Evolutionary conservation across 2,113 vertebrate genomes (phyloP).

Genomic region (Cheilinus undulatus): DNA sequence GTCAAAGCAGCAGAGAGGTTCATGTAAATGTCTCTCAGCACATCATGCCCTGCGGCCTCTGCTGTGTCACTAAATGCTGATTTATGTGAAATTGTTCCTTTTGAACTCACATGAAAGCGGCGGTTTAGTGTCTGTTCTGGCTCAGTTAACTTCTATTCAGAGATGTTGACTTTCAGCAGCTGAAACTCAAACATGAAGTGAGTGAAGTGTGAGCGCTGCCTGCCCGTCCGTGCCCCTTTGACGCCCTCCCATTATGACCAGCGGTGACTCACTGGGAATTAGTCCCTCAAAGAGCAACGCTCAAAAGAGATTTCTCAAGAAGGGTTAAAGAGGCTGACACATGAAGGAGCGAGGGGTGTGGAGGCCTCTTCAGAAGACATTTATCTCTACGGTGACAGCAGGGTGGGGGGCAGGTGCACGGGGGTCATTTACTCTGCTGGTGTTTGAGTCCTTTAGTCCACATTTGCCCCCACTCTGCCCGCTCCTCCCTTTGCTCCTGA

Average conservation of each 20-base stretch:
- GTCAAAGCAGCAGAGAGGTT: not conserved
- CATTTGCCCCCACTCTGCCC: conserved; percentile 23
- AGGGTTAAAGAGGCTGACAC: conserved; percentile 26
- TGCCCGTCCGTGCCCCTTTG: conserved; percentile 41
- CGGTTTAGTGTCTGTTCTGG: conserved; percentile 30
- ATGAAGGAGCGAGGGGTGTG: conserved; percentile 53
- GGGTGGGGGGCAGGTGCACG: conserved; percentile 23
- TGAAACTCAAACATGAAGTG: conserved; percentile 74
- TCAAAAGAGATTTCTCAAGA: conserved; percentile 50
- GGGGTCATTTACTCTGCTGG: not conserved
- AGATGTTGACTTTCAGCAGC: conserved; percentile 68
- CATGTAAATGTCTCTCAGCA: not conserved
- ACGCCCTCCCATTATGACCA: conserved; percentile 42
- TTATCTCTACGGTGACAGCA: conserved; percentile 45
- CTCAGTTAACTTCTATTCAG: conserved; percentile 48
- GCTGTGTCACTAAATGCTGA: not conserved
- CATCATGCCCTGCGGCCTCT: not conserved
- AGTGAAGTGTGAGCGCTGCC: conserved; percentile 37
- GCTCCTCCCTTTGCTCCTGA: conserved; percentile 20
- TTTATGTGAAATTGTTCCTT: conserved; percentile 25
- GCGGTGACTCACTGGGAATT: conserved; percentile 45
- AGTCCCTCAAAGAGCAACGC: conserved; percentile 13
- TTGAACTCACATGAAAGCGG: conserved; percentile 54
- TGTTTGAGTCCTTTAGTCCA: conserved; percentile 15
- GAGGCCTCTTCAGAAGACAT: conserved; percentile 30